phyloP scores from a whole-genome alignment of 1,140 invertebrate genomes.

The Ceratoteleas bidentatus region DNA sequence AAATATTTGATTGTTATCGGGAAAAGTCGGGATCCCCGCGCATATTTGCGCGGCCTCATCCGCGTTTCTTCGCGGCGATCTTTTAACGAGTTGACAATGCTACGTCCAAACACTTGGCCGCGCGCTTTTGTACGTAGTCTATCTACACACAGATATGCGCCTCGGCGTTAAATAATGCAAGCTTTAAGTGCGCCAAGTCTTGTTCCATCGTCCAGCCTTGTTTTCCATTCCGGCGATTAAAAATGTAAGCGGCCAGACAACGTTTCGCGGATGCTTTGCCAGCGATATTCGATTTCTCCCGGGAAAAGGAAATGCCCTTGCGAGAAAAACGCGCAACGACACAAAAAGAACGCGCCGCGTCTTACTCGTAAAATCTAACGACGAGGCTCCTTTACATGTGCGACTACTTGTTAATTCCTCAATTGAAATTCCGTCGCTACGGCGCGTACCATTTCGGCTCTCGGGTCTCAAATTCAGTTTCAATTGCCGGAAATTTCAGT shows the following conservation, averaged over 20 bases:
- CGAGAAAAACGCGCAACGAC: slow-evolving; percentile 43
- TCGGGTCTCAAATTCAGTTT: too few relatives aligned
- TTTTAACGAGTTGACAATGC: slow-evolving; percentile 52
- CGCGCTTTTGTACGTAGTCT: slow-evolving; percentile 30
- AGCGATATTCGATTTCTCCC: slow-evolving; percentile 69
- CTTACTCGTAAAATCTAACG: slow-evolving; percentile 46
- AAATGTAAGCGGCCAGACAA: slow-evolving; percentile 72
- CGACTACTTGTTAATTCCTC: slow-evolving; percentile 44
- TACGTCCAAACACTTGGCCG: slow-evolving; percentile 46
- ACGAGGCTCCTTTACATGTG: slow-evolving; percentile 30
- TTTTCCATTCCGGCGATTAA: slow-evolving; percentile 72
- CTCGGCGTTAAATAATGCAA: slow-evolving; percentile 74
- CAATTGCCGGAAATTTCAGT: too few relatives aligned
- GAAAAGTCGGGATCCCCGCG: slow-evolving; percentile 14
- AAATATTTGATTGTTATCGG: slow-evolving; percentile 30
- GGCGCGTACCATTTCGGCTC: too few relatives aligned
- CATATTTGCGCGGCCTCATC: slow-evolving; percentile 22
- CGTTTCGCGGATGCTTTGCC: slow-evolving; percentile 54
- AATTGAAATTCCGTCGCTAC: slow-evolving; percentile 27
- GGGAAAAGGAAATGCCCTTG: slow-evolving; percentile 64
- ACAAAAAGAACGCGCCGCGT: slow-evolving; percentile 47
- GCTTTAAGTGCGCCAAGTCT: slow-evolving; percentile 72
- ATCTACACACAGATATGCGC: slow-evolving; percentile 44
- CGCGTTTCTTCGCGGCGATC: slow-evolving; percentile 21
- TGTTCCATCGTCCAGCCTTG: slow-evolving; percentile 48